Evolutionary conservation across 2,888 invertebrate genomes (phyloP), one percentile per base, ranked within the genome.

Genomic region (Dicyrtomina minuta): DNA sequence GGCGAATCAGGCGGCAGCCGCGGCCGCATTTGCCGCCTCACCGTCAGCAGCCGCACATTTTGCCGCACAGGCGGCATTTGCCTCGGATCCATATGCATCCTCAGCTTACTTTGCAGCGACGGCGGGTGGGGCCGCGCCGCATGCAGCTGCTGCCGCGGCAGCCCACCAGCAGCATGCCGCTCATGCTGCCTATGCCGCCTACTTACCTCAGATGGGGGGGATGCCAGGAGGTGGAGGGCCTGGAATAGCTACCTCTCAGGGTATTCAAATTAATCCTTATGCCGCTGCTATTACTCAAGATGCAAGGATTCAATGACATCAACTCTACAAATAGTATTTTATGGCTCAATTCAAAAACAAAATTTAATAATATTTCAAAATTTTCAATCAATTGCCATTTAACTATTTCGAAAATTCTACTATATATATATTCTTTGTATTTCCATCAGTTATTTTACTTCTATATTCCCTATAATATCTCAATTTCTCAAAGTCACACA

Each of bases 11-110:
- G 70, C 72, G 26, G 66, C 60, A 2, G 55, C 56, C 39, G 62
- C 46, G 1, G 22, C 61, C 8, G 66, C 65, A 6, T 39, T 69
- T 8, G 69, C 66, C n/a, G 66, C 71, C 8, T 66, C 67, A 12
- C 60, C 51, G 4, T 61, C 62, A 12, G 53, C 72, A 20, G 73
- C 73, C 27, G 72, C 74, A 10, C 75, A 75, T 41, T 71, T 70
- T 68, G 74, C 71, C 1, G 66, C 71, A 12, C 69, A 71, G 44
- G 74, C 73, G 12, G 73, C 74, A 13, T 71, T 71, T 33, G 72
- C 74, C 17, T 74, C 74, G 58, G 74, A 74, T 56, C 74, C 74
- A 12, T 74, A 73, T 46, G 65, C 46, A 10, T 53, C 68, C 33
- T 68, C 71, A 26, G 66, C 69, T 13, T 59, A 46, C 27, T 49